phyloP scores from a whole-genome alignment of 2,113 vertebrate species.

The Pipra filicauda region DNA sequence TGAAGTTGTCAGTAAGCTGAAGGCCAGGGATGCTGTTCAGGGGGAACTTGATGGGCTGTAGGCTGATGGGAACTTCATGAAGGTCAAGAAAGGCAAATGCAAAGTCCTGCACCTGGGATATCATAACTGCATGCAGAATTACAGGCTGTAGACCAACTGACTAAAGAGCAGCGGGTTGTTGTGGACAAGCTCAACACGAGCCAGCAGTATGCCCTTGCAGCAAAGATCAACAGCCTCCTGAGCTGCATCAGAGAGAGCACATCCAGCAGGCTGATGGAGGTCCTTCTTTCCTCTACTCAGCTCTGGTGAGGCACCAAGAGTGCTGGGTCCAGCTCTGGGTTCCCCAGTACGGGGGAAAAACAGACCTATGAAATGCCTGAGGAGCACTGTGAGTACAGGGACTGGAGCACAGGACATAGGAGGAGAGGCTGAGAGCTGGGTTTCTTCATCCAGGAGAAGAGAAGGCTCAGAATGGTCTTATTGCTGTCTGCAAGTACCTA shows the following conservation, averaged over 20 bases:
- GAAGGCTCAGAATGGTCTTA: not conserved
- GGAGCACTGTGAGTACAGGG: not conserved
- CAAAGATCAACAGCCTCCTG: not conserved
- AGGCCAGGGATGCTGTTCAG: not conserved
- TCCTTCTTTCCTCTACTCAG: not conserved
- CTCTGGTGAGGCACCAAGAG: not conserved
- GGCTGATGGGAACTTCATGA: not conserved
- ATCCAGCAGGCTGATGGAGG: not conserved
- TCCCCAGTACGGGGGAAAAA: not conserved
- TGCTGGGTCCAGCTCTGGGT: not conserved
- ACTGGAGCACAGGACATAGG: not conserved
- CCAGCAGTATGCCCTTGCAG: not conserved
- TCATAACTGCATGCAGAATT: not conserved
- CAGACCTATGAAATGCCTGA: not conserved
- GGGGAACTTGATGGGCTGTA: not conserved
- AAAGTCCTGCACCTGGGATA: not conserved
- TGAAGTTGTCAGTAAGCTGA: not conserved
- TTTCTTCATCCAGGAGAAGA: not conserved
- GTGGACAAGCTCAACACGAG: not conserved
- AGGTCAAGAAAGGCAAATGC: not conserved
- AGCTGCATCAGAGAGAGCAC: not conserved
- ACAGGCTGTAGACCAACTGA: not conserved
- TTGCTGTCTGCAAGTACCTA: not conserved
- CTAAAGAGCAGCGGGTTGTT: not conserved
- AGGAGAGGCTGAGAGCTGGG: not conserved